phyloP scores from a whole-genome alignment of 1,140 invertebrate species.

The Drosophila gunungcola region DNA sequence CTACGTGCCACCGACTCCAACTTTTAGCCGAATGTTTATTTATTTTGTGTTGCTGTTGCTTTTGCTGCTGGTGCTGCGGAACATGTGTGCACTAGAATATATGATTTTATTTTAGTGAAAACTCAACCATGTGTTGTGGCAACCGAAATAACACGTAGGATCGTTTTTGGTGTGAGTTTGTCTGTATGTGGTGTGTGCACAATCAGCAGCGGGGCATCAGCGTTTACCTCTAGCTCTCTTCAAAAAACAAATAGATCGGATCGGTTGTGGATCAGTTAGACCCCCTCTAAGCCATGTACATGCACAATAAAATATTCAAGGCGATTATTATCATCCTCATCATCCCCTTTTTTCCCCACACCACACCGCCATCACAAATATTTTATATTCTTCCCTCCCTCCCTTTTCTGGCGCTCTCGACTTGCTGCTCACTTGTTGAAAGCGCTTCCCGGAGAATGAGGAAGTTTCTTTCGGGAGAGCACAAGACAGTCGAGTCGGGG shows the following conservation, averaged over 20 bases:
- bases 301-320: slow-evolving; percentile 70
- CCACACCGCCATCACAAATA: slow-evolving; percentile 35
- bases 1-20: slow-evolving; percentile 79
- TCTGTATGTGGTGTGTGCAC: slow-evolving; percentile 28
- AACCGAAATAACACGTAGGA: slow-evolving; percentile 81
- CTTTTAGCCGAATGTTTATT: slow-evolving; percentile 75
- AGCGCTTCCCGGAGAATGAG: slow-evolving; percentile 80
- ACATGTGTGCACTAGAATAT: slow-evolving; percentile 76
- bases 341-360: slow-evolving; percentile 24
- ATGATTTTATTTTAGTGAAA: slow-evolving; percentile 76
- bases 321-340: slow-evolving; percentile 49
- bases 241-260: slow-evolving; percentile 72
- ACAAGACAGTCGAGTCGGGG: slow-evolving; percentile 39
- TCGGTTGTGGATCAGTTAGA: slow-evolving; percentile 38
- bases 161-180: slow-evolving; percentile 32
- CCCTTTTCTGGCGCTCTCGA: slow-evolving; percentile 22
- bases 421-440: slow-evolving; percentile 75
- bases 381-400: slow-evolving; percentile 46
- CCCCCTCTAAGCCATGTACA: slow-evolving; percentile 79
- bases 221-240: slow-evolving; percentile 54
- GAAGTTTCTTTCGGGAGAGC: slow-evolving; percentile 69
- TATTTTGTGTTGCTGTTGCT: slow-evolving; percentile 53
- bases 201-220: slow-evolving; percentile 54
- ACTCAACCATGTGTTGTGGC: slow-evolving; percentile 77
- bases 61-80: slow-evolving; percentile 40